Evolutionary conservation across 2,797 vertebrate genomes (phyloP), one percentile per base, ranked within the genome.

Genomic region (Poeciliopsis turneri): DNA sequence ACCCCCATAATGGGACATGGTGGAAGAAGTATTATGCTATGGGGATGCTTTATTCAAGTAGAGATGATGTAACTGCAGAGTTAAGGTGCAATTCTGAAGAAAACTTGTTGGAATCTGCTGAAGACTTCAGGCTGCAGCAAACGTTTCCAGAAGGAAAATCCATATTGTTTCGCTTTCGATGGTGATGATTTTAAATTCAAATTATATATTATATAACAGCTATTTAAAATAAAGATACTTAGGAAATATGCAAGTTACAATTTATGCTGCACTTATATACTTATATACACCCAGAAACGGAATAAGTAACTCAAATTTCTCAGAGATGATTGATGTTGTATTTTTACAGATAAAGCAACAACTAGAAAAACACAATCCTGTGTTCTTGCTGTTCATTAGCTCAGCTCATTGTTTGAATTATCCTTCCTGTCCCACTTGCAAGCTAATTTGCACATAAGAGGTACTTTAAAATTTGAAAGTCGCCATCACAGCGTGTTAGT

Each of bases 391-490:
- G 16, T 45, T 9, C 16, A 33, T 47, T n/a, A 28, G 80, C 72
- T 16, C 51, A 72, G 39, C 53, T 80, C 30, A 9, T 28, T 15
- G 71, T 72, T 47, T 20, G 72, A 47, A 25, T 39, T 46, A 43
- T 53, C 49, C 61, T 77, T 47, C 28, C 39, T 36, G 28, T 74
- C 28, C 49, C 47, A 23, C 61, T 68, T 41, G 71, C 47, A 30
- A 20, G 28, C 73, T 39, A 77, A 66, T 81, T 77, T 59, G 49
- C 51, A 75, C 45, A 28, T 23, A 84, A 23, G 5, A 75, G 39
- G 11, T 72, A 39, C 75, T 81, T 30, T 81, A 46, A 72, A 77
- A 85, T 64, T 2, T 45, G 39, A 2, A 59, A 73, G 59, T 82
- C 55, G 59, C 66, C 72, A 57, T 72, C 15, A 53, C 46, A 79